These are phyloP conservation scores for Tupaia tana DNA, from an alignment of 2,113 vertebrate species.

Conservation along the genomic window DNA sequence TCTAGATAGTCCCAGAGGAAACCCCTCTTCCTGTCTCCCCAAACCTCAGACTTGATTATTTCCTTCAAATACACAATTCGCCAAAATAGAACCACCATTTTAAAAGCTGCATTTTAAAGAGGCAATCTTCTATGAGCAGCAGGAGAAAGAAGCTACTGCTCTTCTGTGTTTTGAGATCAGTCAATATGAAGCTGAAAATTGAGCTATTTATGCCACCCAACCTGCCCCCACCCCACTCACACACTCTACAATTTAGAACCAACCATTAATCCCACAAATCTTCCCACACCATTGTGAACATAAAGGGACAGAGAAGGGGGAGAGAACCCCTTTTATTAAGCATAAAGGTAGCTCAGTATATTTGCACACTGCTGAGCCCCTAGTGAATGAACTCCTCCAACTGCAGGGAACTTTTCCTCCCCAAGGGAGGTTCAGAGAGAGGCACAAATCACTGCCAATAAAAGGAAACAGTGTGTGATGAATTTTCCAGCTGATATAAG, in stretches of 20 bases:
- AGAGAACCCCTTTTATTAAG: too few relatives aligned
- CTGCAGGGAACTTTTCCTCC: not conserved
- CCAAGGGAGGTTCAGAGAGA: fast-evolving
- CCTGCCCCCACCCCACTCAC: not conserved
- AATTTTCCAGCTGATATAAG: not conserved
- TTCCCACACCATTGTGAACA: fast-evolving
- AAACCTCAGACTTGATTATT: not conserved
- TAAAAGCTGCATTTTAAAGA: not conserved
- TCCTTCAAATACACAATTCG: not conserved
- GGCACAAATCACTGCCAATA: not conserved
- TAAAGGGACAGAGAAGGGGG: fast-evolving
- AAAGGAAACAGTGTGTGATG: fast-evolving
- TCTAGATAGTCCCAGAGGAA: fast-evolving
- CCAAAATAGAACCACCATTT: not conserved
- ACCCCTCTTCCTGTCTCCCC: not conserved
- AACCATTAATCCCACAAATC: fast-evolving
- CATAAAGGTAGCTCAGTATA: fast-evolving
- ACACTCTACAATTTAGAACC: not conserved
- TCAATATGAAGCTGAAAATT: not conserved
- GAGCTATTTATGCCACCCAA: not conserved
- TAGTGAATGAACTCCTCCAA: too few relatives aligned
- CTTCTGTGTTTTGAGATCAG: not conserved
- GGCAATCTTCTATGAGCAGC: fast-evolving
- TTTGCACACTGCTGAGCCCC: not conserved
- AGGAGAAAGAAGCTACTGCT: fast-evolving